Percentiles rank a stretch among this genome's conserved stretches.
phyloP scores from a whole-genome alignment of 2,113 vertebrate genomes.

The Oxyruncus cristatus region DNA sequence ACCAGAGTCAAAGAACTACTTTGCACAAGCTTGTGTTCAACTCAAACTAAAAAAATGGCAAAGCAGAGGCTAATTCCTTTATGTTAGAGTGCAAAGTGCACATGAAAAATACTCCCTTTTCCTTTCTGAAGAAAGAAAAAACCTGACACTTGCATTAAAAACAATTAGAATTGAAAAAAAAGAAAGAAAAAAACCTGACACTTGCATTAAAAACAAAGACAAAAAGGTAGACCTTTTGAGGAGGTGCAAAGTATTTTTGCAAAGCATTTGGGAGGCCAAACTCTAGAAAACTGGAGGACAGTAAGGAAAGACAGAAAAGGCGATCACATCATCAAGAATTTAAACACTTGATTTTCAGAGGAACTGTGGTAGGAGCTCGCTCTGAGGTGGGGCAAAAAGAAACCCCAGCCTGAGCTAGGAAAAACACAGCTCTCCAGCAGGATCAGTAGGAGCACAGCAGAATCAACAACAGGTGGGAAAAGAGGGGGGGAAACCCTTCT shows the following conservation, averaged over 20 bases:
- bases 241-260: neutral
- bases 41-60: neutral
- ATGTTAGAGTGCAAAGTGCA: neutral
- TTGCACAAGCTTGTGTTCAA: neutral
- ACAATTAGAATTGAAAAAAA: no score
- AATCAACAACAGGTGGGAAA: accelerated
- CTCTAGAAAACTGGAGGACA: neutral
- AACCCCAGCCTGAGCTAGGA: neutral
- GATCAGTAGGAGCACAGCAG: neutral
- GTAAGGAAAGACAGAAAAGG: neutral
- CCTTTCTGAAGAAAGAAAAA: neutral
- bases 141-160: neutral
- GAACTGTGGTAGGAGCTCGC: neutral
- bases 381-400: neutral
- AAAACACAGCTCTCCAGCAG: neutral
- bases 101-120: neutral
- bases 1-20: neutral
- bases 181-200: neutral
- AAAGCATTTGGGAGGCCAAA: neutral
- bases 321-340: neutral
- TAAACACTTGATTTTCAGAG: neutral
- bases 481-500: neutral
- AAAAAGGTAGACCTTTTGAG: neutral
- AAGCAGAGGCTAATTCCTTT: neutral
- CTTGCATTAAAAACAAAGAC: neutral